These are phyloP conservation scores for Pipistrellus pygmaeus DNA, from an alignment of 2,797 vertebrate genomes.

Conservation along the genomic window DNA sequence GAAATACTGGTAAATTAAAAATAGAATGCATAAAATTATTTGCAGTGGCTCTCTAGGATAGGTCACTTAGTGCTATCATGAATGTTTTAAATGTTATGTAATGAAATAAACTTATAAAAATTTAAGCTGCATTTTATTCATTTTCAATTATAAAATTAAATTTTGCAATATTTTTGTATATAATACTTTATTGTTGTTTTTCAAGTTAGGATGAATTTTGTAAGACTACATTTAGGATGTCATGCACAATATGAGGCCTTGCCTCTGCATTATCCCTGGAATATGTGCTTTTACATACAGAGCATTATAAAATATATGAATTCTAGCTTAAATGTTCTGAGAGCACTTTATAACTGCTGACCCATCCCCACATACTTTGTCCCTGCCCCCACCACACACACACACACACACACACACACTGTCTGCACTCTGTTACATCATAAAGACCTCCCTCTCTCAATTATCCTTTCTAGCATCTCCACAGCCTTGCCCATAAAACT, in stretches of 20 bases:
- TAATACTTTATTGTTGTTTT: background rate
- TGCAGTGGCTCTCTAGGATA: background rate
- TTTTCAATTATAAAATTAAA: slow-evolving; percentile 33
- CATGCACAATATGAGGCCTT: background rate
- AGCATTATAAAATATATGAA: background rate
- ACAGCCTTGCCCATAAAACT: slow-evolving; percentile 49
- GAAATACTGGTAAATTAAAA: background rate
- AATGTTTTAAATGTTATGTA: slow-evolving; percentile 15
- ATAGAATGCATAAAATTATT: slow-evolving; percentile 17
- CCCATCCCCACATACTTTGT: background rate
- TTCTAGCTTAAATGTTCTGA: background rate
- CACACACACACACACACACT: background rate
- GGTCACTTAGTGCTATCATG: background rate
- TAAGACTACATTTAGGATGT: background rate
- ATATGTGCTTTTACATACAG: background rate
- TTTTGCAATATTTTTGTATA: background rate
- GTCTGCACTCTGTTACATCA: background rate
- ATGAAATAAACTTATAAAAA: background rate
- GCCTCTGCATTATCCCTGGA: background rate
- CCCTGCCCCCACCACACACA: too few species aligned
- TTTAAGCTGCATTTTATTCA: background rate
- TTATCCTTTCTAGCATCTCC: slow-evolving; percentile 42
- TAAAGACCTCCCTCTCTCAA: slow-evolving; percentile 56
- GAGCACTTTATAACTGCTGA: background rate
- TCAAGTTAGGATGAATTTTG: background rate